Percentiles rank a stretch among this genome's conserved stretches.
These are phyloP conservation scores for Adineta ricciae DNA, from an alignment of 2,888 invertebrate genomes.

Conservation along the genomic window DNA sequence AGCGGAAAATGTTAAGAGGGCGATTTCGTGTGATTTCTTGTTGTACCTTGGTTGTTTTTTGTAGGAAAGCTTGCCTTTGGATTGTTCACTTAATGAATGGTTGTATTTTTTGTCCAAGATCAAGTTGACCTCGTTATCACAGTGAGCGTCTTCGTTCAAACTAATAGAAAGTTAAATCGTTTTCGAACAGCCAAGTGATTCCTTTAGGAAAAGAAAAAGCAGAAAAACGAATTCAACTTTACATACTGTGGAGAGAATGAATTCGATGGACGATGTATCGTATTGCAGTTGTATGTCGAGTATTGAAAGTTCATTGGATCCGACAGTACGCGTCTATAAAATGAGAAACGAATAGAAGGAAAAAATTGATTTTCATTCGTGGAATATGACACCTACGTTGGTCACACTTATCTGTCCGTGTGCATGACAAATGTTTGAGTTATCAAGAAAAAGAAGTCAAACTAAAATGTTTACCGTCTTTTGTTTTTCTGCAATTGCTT, in stretches of 20 bases:
- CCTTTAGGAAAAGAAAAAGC: no score
- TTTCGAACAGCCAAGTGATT: no score
- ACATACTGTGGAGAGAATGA: background rate
- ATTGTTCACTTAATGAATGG: background rate
- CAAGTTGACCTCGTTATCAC: background rate
- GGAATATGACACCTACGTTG: no score
- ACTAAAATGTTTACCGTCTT: background rate
- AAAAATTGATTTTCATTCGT: no score
- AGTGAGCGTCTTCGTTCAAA: conserved; percentile 3
- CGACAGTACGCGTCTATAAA: background rate
- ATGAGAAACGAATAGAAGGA: background rate
- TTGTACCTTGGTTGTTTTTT: background rate
- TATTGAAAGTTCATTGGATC: background rate
- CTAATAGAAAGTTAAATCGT: background rate
- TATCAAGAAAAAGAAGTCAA: no score
- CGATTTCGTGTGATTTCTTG: background rate
- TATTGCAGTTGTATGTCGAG: background rate
- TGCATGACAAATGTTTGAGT: no score
- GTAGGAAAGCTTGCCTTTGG: background rate
- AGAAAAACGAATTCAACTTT: background rate
- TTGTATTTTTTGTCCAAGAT: background rate
- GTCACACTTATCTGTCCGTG: no score
- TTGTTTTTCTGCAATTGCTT: background rate
- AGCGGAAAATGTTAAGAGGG: background rate
- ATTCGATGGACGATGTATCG: background rate